Evolutionary conservation across 2,113 vertebrate genomes (phyloP), one percentile per base, ranked within the genome.

Genomic region (Peromyscus maniculatus): DNA sequence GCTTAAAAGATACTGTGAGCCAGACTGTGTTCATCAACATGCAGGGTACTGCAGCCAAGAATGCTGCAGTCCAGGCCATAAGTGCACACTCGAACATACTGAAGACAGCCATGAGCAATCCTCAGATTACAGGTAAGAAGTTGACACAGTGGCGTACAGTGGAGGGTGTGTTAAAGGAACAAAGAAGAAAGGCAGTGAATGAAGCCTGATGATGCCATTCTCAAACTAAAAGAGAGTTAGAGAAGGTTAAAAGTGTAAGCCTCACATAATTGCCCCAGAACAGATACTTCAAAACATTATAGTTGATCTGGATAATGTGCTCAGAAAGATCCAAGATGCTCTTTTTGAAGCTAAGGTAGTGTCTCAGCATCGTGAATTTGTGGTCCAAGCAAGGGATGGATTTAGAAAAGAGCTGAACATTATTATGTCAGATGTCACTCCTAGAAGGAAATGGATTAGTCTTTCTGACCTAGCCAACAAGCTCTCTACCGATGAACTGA

Each of bases 371-470:
- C 99, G 99, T 12, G 99, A 99, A 84, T 99, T 99, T 77, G 99
- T 99, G 87, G 98, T 99, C 52, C 99, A 99, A 97, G 99, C 99
- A 78, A 99, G 99, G 75, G 99, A 98, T 33, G 99, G 99, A 97
- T 99, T 99, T 96, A 99, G 99, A 96, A 98, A 98, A 86, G 99
- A 99, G 97, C 98, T 99, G 0, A 99, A 99, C 97, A 99, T 99
- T 95, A 99, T 99, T 80, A 99, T 99, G 84, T 99, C 99, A 0
- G 99, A 99, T 0, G 98, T 99, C 64, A 98, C 99, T 94, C 98
- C 99, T 71, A 99, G 99, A 97, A 99, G 99, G 99, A 99, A 99
- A 97, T 99, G 99, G 4, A 99, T 99, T 39, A 99, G 99, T 99
- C 99, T 59, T 13, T 7, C 5, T 39, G 55, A 59, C 21, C 5